These are phyloP conservation scores for Belonocnema kinseyi DNA, from an alignment of 1,140 invertebrate species.

Conservation along the genomic window DNA sequence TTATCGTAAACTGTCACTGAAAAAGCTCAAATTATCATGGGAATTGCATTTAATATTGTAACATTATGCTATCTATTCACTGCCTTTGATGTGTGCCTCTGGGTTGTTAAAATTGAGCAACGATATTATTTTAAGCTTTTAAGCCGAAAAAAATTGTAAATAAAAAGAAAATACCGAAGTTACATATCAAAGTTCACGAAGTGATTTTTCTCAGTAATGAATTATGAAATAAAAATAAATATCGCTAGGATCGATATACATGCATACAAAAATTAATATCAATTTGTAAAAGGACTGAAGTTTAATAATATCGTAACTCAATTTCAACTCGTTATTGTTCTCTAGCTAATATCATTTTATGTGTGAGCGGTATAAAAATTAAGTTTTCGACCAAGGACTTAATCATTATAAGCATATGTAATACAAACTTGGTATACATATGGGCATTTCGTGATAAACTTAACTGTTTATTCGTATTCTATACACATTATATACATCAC, in stretches of 20 bases:
- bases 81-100: slow-evolving; percentile 61
- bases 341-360: slow-evolving; percentile 36
- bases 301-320: slow-evolving; percentile 16
- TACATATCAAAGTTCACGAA: slow-evolving; percentile 6
- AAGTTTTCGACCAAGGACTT: background rate
- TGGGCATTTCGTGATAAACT: slow-evolving; percentile 18
- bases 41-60: slow-evolving; percentile 23
- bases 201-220: slow-evolving; percentile 6
- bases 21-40: slow-evolving; percentile 18
- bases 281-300: background rate
- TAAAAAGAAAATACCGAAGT: background rate
- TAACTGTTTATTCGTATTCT: slow-evolving; percentile 19
- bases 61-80: slow-evolving; percentile 40
- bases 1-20: slow-evolving; percentile 1
- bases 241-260: slow-evolving; percentile 35
- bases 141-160: background rate
- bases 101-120: slow-evolving; percentile 21
- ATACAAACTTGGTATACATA: slow-evolving; percentile 29
- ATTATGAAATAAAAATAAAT: slow-evolving; percentile 37
- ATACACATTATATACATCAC: background rate
- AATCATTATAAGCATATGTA: slow-evolving; percentile 30
- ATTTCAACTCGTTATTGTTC: slow-evolving; percentile 40
- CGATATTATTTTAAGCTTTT: slow-evolving; percentile 9
- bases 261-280: background rate
- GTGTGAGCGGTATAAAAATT: slow-evolving; percentile 25